phyloP scores from a whole-genome alignment of 1,140 invertebrate genomes.

The Callitettix versicolor region DNA sequence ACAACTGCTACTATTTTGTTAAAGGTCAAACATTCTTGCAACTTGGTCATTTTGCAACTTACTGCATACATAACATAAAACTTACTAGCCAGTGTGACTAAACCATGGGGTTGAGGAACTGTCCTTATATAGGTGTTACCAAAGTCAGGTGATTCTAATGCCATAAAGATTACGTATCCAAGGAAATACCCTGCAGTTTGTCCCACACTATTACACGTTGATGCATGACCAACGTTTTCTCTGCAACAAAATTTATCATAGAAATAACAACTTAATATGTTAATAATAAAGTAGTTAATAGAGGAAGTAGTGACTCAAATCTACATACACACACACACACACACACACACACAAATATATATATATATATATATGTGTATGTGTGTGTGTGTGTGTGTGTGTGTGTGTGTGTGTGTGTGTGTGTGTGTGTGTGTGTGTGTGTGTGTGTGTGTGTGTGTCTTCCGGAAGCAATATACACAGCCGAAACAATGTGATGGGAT shows the following conservation, averaged over 20 bases:
- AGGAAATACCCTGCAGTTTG: constrained; percentile 97
- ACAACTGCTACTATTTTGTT: too few species aligned
- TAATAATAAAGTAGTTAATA: background rate
- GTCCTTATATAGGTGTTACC: constrained; percentile 85
- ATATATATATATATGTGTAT: too few species aligned
- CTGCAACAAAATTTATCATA: constrained; percentile 17
- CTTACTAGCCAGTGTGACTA: constrained; percentile 78
- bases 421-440: too few species aligned
- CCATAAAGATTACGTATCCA: constrained; percentile 94
- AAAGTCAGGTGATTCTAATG: constrained; percentile 92
- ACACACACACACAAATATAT: too few species aligned
- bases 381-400: too few species aligned
- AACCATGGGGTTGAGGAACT: constrained; percentile 51
- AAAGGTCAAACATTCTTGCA: too few species aligned
- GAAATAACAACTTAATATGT: constrained; percentile 4
- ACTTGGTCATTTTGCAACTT: too few species aligned
- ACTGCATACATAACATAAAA: background rate
- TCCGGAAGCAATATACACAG: too few species aligned
- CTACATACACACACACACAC: background rate
- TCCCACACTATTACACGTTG: constrained; percentile 96
- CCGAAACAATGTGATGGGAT: too few species aligned
- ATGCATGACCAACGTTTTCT: constrained; percentile 93
- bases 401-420: too few species aligned
- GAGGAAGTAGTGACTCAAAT: background rate
- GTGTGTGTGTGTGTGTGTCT: too few species aligned